A percentile compares a stretch with the other conserved stretches of the same genome.
phyloP scores from a whole-genome alignment of 23 tunicate species.

The Botrylloides violaceus region DNA sequence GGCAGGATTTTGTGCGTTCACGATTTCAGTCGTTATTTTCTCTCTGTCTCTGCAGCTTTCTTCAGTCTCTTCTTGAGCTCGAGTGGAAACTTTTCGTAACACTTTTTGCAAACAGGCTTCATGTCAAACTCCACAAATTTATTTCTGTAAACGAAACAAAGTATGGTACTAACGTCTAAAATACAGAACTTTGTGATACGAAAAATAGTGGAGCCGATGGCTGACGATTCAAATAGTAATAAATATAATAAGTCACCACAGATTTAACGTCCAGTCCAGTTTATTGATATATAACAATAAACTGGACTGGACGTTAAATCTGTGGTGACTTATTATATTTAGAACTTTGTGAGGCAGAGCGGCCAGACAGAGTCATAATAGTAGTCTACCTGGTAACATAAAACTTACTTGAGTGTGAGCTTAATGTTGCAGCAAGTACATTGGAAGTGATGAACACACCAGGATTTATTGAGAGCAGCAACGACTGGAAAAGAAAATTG shows the following conservation, averaged over 20 bases:
- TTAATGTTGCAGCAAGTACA: constrained; percentile 87
- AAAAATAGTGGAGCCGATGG: too few relatives aligned
- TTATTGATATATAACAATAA: background rate
- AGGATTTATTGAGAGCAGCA: constrained; percentile 86
- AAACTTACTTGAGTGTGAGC: constrained; percentile 82
- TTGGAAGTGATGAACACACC: constrained; percentile 83
- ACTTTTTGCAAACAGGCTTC: constrained; percentile 97
- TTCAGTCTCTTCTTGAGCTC: constrained; percentile 91
- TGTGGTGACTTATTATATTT: too few relatives aligned
- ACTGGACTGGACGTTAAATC: too few relatives aligned
- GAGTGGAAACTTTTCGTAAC: constrained; percentile 93
- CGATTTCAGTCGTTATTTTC: background rate
- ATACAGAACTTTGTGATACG: background rate
- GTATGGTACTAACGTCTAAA: background rate
- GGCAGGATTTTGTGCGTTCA: background rate
- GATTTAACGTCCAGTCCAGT: too few relatives aligned
- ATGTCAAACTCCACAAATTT: constrained; percentile 95
- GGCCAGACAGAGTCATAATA: too few relatives aligned
- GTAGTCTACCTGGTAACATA: too few relatives aligned
- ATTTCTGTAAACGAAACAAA: constrained; percentile 40
- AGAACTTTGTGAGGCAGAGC: too few relatives aligned
- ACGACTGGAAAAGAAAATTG: constrained; percentile 54
- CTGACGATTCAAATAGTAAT: too few relatives aligned
- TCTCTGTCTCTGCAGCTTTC: constrained; percentile 88
- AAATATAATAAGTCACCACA: too few relatives aligned